These are phyloP conservation scores for Cosmorhoe ocellata DNA, from an alignment of 2,888 invertebrate genomes.

Conservation along the genomic window DNA sequence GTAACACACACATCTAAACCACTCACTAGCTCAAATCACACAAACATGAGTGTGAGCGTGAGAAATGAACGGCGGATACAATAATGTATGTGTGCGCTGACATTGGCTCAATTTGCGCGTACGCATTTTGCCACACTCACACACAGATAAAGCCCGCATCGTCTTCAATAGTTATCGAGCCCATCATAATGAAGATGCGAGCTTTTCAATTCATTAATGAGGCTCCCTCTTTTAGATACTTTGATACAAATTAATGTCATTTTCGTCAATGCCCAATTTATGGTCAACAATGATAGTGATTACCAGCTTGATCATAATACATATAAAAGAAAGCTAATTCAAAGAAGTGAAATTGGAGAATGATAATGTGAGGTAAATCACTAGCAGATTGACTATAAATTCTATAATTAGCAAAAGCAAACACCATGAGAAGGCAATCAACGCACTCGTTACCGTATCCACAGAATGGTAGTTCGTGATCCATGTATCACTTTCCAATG, in stretches of 20 bases:
- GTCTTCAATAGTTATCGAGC: slow-evolving; percentile 67
- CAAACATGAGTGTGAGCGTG: slow-evolving; percentile 71
- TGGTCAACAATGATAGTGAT: slow-evolving; percentile 56
- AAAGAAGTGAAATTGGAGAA: slow-evolving; percentile 55
- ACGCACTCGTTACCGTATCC: slow-evolving; percentile 59
- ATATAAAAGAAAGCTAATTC: slow-evolving; percentile 34
- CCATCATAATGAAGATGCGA: slow-evolving; percentile 72
- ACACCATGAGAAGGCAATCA: slow-evolving; percentile 59
- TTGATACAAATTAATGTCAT: slow-evolving; percentile 52
- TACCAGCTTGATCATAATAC: slow-evolving; percentile 57
- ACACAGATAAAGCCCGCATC: slow-evolving; percentile 64
- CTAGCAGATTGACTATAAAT: slow-evolving; percentile 49
- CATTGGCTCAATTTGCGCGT: slow-evolving; percentile 56
- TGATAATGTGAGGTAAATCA: slow-evolving; percentile 43
- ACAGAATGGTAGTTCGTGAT: slow-evolving; percentile 60
- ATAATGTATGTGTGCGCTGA: slow-evolving; percentile 55
- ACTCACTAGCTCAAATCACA: slow-evolving; percentile 68
- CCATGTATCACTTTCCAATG: slow-evolving; percentile 64
- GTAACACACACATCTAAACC: slow-evolving; percentile 55
- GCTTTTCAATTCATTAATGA: slow-evolving; percentile 75
- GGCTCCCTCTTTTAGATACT: slow-evolving; percentile 68
- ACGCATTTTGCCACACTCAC: slow-evolving; percentile 50
- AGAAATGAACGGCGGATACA: slow-evolving; percentile 76
- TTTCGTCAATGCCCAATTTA: slow-evolving; percentile 65
- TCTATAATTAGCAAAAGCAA: slow-evolving; percentile 58